phyloP scores from a whole-genome alignment of 2,888 invertebrate species.

The Pasiphila rectangulata region DNA sequence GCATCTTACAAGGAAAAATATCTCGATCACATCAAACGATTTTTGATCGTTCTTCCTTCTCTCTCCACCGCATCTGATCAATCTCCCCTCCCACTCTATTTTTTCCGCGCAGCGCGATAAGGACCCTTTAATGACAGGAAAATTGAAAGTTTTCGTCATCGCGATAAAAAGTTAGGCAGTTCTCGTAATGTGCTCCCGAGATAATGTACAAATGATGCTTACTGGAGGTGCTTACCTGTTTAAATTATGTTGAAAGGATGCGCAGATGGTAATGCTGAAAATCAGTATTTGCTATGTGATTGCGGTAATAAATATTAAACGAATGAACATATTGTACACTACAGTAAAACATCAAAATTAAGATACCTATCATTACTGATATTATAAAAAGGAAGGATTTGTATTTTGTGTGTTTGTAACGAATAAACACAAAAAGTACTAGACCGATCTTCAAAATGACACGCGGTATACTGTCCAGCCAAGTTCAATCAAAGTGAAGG shows the following conservation, averaged over 20 bases:
- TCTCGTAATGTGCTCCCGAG: constrained; percentile 54
- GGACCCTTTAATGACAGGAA: constrained; percentile 74
- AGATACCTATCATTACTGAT: too few relatives aligned
- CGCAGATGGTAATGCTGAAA: neutral
- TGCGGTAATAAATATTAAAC: too few relatives aligned
- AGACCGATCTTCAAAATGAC: too few relatives aligned
- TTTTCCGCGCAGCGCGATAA: constrained; percentile 50
- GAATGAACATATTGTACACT: too few relatives aligned
- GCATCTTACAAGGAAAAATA: constrained; percentile 25
- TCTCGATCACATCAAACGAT: constrained; percentile 59
- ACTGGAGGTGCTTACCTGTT: constrained; percentile 33
- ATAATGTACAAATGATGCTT: constrained; percentile 57
- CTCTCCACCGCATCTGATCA: constrained; percentile 28
- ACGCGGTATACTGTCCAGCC: too few relatives aligned
- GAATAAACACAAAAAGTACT: too few relatives aligned
- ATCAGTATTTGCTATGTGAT: too few relatives aligned
- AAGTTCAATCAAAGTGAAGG: too few relatives aligned
- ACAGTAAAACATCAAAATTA: too few relatives aligned
- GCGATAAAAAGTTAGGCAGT: constrained; percentile 56
- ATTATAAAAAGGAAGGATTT: too few relatives aligned
- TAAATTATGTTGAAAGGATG: neutral
- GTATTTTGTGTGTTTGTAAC: too few relatives aligned
- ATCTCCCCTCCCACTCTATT: constrained; percentile 15
- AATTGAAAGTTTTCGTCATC: constrained; percentile 67
- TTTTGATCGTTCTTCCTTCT: constrained; percentile 57